These are phyloP conservation scores for Tachystola acroxantha DNA, from an alignment of 2,888 invertebrate species.

Conservation along the genomic window DNA sequence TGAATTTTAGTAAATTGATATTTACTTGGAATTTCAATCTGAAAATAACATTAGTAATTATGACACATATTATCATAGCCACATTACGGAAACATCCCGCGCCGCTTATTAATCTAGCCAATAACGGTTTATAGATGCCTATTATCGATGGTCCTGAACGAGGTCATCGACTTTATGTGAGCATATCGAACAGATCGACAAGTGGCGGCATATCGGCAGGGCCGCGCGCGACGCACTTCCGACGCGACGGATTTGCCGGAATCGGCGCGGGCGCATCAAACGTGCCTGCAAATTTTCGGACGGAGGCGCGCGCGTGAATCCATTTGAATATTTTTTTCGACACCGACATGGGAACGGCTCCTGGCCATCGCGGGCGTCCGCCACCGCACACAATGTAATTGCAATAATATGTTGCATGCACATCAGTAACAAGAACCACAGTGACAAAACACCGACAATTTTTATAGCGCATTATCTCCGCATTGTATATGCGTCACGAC, in stretches of 20 bases:
- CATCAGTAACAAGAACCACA: slow-evolving; percentile 21
- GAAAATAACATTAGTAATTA: no score
- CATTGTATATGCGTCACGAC: slow-evolving; percentile 41
- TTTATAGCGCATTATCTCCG: slow-evolving; percentile 65
- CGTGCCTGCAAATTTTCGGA: slow-evolving; percentile 71
- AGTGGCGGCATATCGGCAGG: no score
- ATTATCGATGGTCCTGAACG: slow-evolving; percentile 64
- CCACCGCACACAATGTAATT: slow-evolving; percentile 27
- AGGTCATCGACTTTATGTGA: slow-evolving; percentile 64
- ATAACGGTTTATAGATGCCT: slow-evolving; percentile 49
- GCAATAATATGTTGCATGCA: slow-evolving; percentile 24
- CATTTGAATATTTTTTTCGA: slow-evolving; percentile 73
- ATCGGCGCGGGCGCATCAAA: slow-evolving; percentile 77
- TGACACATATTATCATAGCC: no score
- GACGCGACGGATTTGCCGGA: slow-evolving; percentile 78
- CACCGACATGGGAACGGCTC: slow-evolving; percentile 64
- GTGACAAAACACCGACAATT: slow-evolving; percentile 45
- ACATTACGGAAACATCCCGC: slow-evolving; percentile 20
- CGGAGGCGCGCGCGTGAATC: slow-evolving; percentile 71
- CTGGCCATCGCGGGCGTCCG: slow-evolving; percentile 32
- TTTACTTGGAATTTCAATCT: no score
- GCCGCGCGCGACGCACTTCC: slow-evolving; percentile 72
- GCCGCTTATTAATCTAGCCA: slow-evolving; percentile 52
- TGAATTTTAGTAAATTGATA: no score
- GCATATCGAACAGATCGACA: slow-evolving; percentile 72